Base-by-base conservation (phyloP, 2,113 vertebrate species). In the Mormyrus lacerda region DNA sequence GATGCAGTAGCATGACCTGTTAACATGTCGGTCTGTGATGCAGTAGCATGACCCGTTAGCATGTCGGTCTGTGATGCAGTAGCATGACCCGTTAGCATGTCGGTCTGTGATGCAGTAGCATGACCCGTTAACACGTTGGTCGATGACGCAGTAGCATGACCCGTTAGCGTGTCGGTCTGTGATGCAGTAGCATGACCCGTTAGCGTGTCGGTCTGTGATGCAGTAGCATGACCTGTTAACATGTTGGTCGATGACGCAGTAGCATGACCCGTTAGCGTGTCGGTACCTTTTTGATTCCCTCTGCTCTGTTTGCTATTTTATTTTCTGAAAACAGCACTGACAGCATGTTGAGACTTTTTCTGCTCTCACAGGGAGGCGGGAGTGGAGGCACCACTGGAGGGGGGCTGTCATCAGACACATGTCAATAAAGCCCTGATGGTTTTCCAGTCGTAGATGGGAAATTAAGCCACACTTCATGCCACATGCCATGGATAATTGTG, bases 391-490 rank as follows among this genome's bases (percentile, higher is more conserved):
- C 27, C 44, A 48, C 9, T 48, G 44, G 17, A 21, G 51, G 17
- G 50, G 27, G 58, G 19, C 31, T 55, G 21, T 86, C n/a, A 27
- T 76, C 19, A 48, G 88, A 73, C 50, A 58, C 82, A 35, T 90
- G 65, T 83, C 89, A 91, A 88, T 89, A 85, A 87, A 11, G 53
- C 84, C 76, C 87, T 90, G 88, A 89, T 89, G 87, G 82, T 55
- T 86, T 58, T 73, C 85, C 87, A 42, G 85, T 53, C 10, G 61
- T 89, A 91, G 88, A 92, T 88, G 87, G 73, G 17, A 91, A 79
- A 91, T 92, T 88, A 89, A 90, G 87, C 42, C 15, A 82, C 45
- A 61, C 85, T 89, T 89, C 50, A 91, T 88, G 65, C 88, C 51
- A 82, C 24, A 50, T 35, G 90, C 86, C 86, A 53, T 15, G 10